Evolutionary conservation across 2,797 vertebrate species (phyloP).

Genomic region (Morus bassanus): DNA sequence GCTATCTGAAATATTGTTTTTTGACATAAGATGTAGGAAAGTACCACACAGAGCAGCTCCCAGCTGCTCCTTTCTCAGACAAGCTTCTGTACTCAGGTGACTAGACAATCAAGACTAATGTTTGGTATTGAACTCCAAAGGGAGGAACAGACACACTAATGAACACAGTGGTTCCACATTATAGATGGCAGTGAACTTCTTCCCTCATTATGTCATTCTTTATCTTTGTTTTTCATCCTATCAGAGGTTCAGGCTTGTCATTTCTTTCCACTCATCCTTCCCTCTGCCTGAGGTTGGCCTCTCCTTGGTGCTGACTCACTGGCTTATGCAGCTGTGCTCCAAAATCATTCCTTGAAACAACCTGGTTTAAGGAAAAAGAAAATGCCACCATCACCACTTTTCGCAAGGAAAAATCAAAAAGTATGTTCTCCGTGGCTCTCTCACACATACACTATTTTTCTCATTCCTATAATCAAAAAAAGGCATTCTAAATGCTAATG

Average conservation of each 20-base stretch:
- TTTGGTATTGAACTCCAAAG: neutral
- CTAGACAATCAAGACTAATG: neutral
- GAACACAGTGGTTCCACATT: neutral
- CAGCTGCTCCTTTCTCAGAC: neutral
- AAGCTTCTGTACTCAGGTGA: neutral
- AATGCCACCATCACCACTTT: neutral
- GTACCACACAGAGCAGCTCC: neutral
- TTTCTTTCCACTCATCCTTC: neutral
- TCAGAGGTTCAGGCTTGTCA: fast-evolving
- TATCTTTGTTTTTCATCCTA: neutral
- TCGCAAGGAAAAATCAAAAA: neutral
- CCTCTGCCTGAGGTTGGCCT: neutral
- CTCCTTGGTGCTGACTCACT: neutral
- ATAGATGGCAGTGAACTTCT: neutral
- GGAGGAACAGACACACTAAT: neutral
- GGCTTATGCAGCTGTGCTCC: neutral
- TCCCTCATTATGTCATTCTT: neutral
- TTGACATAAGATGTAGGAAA: neutral
- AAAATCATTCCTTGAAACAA: neutral
- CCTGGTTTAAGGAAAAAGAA: neutral
- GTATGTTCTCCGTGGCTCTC: neutral
- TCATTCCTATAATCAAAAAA: neutral
- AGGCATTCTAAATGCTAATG: neutral
- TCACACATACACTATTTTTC: neutral
- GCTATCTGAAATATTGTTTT: neutral